phyloP scores from a whole-genome alignment of 2,888 invertebrate genomes.

The Brachyptera putata region DNA sequence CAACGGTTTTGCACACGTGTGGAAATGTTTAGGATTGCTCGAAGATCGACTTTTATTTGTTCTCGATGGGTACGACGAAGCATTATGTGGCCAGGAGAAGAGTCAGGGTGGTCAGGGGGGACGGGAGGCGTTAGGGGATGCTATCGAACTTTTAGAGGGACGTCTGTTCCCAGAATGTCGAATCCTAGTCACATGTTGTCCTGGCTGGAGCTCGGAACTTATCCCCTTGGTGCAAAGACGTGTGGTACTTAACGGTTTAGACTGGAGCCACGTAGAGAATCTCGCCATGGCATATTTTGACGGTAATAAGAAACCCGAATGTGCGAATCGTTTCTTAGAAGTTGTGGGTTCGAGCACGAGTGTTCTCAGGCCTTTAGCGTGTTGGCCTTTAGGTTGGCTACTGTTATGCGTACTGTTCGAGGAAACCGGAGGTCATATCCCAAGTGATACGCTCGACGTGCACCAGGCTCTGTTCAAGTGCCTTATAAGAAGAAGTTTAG shows the following conservation, averaged over 20 bases:
- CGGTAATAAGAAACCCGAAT: constrained; percentile 34
- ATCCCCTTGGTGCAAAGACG: constrained; percentile 49
- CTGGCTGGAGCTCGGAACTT: constrained; percentile 43
- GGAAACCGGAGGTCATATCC: constrained; percentile 44
- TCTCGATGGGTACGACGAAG: constrained; percentile 52
- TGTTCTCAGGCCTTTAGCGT: constrained; percentile 46
- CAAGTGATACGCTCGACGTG: constrained; percentile 45
- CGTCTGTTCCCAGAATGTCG: constrained; percentile 52
- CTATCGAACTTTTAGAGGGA: constrained; percentile 51
- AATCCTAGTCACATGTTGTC: constrained; percentile 50
- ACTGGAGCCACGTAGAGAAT: constrained; percentile 49
- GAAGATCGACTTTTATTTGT: constrained; percentile 51
- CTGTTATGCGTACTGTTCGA: constrained; percentile 52
- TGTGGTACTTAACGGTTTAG: constrained; percentile 48
- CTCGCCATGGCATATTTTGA: constrained; percentile 48
- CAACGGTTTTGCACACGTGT: constrained; percentile 34
- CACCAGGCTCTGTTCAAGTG: constrained; percentile 47
- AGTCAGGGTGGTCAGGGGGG: constrained; percentile 40
- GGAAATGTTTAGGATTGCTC: constrained; percentile 40
- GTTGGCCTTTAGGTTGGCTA: constrained; percentile 52
- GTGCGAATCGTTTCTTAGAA: constrained; percentile 31
- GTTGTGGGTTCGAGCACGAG: constrained; percentile 36
- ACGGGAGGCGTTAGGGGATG: constrained; percentile 47
- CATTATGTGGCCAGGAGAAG: constrained; percentile 37
- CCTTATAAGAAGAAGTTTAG: constrained; percentile 45